A percentile compares a stretch with the other conserved stretches of the same genome.
phyloP scores from a whole-genome alignment of 2,113 vertebrate genomes.

The Pandion haliaetus region DNA sequence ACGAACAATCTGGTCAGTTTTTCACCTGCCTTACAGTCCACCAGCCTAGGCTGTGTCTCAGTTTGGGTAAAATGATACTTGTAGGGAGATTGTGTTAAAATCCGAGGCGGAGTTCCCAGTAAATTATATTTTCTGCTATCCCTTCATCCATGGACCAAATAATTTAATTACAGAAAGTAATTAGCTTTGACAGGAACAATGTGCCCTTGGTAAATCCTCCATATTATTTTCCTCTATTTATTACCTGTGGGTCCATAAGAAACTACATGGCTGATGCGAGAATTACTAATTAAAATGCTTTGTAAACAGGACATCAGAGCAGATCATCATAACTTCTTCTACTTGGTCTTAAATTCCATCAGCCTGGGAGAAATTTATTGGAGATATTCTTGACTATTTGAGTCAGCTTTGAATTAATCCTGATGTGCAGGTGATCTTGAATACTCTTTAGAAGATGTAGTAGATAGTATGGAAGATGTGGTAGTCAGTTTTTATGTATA shows the following conservation, averaged over 20 bases:
- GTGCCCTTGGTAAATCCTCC: background rate
- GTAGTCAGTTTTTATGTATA: background rate
- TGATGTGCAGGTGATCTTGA: background rate
- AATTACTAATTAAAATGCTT: background rate
- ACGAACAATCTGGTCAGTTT: background rate
- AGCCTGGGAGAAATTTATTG: background rate
- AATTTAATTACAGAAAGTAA: background rate
- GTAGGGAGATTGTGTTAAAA: background rate
- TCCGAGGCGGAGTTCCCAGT: background rate
- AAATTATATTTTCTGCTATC: background rate
- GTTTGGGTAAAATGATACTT: background rate
- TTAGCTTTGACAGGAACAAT: background rate
- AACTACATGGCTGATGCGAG: background rate
- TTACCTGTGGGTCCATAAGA: background rate
- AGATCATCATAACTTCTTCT: background rate
- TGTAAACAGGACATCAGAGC: background rate
- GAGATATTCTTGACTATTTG: background rate
- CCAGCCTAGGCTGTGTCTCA: background rate
- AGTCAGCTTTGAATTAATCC: background rate
- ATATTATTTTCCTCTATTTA: background rate
- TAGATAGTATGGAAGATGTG: background rate
- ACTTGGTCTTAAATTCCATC: background rate
- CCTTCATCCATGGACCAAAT: background rate
- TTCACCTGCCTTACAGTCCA: background rate
- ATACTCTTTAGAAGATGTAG: background rate